These are phyloP conservation scores for Chelonia mydas DNA, from an alignment of 2,797 vertebrate genomes.

Conservation along the genomic window DNA sequence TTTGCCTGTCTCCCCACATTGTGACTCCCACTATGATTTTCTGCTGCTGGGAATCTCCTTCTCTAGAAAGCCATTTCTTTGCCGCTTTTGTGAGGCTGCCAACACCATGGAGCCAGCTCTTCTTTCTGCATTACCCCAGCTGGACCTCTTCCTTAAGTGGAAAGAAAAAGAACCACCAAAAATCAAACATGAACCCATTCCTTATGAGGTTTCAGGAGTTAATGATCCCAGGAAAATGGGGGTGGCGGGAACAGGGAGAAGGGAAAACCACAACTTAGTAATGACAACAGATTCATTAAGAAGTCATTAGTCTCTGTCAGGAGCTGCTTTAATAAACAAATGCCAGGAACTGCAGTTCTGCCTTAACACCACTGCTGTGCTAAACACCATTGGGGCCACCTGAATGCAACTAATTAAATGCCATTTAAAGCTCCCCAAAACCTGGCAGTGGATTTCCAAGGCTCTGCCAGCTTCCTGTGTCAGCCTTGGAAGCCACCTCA, in stretches of 20 bases:
- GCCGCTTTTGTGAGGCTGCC: not conserved
- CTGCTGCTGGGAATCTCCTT: not conserved
- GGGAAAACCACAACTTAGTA: slow-evolving; percentile 40
- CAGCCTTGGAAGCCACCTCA: slow-evolving; percentile 42
- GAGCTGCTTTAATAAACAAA: slow-evolving; percentile 74
- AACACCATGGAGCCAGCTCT: rapidly evolving
- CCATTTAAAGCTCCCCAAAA: slow-evolving; percentile 66
- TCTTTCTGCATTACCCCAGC: not conserved
- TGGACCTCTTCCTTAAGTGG: not conserved
- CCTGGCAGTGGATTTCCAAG: slow-evolving; percentile 48
- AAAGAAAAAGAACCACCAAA: not conserved
- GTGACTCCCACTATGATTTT: not conserved
- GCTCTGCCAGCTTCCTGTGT: slow-evolving; percentile 50
- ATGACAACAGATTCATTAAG: slow-evolving; percentile 71
- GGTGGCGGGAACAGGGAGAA: not conserved
- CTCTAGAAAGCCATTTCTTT: not conserved
- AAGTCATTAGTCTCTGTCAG: slow-evolving; percentile 71
- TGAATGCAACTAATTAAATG: slow-evolving; percentile 73
- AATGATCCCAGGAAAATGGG: not conserved
- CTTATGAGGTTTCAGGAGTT: not conserved
- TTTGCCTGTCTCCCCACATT: not conserved
- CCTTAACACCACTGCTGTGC: slow-evolving; percentile 27
- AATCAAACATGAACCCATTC: rapidly evolving
- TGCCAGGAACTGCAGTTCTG: slow-evolving; percentile 38
- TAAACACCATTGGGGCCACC: slow-evolving; percentile 59